Base-by-base conservation (phyloP, 2,113 vertebrate genomes). In the Camelus bactrianus region DNA sequence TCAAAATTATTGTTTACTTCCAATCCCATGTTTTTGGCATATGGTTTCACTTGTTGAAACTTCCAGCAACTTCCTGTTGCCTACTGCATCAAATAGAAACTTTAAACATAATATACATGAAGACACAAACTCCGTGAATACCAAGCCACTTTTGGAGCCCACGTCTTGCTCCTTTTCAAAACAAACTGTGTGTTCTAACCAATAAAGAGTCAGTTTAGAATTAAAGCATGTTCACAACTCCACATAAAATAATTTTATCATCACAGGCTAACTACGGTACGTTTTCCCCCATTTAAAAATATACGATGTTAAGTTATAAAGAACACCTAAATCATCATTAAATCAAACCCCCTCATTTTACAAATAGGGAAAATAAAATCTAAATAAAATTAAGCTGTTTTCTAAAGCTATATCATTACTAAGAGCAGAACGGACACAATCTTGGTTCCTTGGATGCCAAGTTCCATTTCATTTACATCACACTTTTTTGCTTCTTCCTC, bases 241-340 rank as follows among this genome's bases (percentile, higher is more conserved):
- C 60, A 83, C 24, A 76, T 30, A 46, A 87, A 88, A 85, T 58
- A 89, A 87, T 67, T 54, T 85, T 46, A 73, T 42, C 35, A 84
- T 75, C 13, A 80, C 26, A 85, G 24, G 67, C 35, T 58, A 77
- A 60, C 6, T 79, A 65, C 64, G 8, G 65, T 70, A 52, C 58
- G 7, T 64, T 85, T 87, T 5, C 13, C 14, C 30, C 24, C 46
- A 58, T 54, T 84, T 32, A 73, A 94, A 92, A 89, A 54, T 6
- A 67, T 28, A 70, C 90, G 93, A 56, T 14, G 3, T 84, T 81
- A 64, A 93, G 70, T 91, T 62, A 91, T 90, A 75, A 80, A 84
- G 30, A 60, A 64, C 19, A 65, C 8, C 62, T 42, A 42, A 95
- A 76, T 58, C 22, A 93, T 73, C 52, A 81, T 92, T 76, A 81